Conservation (phyloP, 2,888 invertebrate species). For the Synanthedon myopaeformis region DNA sequence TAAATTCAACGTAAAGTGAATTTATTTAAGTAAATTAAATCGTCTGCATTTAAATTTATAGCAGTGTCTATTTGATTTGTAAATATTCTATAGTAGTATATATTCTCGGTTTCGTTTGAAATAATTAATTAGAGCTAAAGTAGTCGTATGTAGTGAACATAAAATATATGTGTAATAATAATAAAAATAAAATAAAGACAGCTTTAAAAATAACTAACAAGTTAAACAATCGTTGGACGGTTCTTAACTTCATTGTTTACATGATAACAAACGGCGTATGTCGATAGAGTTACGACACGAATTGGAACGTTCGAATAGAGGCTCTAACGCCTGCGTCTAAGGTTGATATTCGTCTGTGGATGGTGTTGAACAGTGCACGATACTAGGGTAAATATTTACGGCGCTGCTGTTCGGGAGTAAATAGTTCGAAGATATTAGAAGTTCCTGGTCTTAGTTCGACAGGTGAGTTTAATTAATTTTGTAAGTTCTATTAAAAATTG, state of each 20-base stretch:
- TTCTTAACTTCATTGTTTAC: conserved; percentile 25
- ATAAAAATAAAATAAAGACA: conserved; percentile 5
- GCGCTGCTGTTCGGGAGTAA: conserved; percentile 9
- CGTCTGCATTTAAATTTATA: no score
- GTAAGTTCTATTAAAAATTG: no score
- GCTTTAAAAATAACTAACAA: conserved; percentile 38
- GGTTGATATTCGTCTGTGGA: conserved; percentile 13
- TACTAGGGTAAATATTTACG: conserved; percentile 24
- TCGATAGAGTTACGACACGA: conserved; percentile 21
- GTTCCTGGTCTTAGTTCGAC: neutral
- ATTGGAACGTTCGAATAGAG: conserved; percentile 3
- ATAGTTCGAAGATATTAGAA: neutral
- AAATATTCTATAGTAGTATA: no score
- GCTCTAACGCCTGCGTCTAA: conserved; percentile 12
- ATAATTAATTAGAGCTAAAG: neutral
- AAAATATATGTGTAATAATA: no score
- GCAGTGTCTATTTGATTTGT: no score
- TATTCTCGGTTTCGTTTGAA: neutral
- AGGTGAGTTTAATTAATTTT: neutral
- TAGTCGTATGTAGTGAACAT: no score
- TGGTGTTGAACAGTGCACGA: conserved; percentile 8
- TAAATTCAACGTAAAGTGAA: neutral
- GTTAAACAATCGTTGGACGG: conserved; percentile 36
- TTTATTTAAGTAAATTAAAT: neutral
- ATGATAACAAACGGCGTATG: conserved; percentile 21